Conservation (phyloP, 2,113 vertebrate species). For the Carollia perspicillata region DNA sequence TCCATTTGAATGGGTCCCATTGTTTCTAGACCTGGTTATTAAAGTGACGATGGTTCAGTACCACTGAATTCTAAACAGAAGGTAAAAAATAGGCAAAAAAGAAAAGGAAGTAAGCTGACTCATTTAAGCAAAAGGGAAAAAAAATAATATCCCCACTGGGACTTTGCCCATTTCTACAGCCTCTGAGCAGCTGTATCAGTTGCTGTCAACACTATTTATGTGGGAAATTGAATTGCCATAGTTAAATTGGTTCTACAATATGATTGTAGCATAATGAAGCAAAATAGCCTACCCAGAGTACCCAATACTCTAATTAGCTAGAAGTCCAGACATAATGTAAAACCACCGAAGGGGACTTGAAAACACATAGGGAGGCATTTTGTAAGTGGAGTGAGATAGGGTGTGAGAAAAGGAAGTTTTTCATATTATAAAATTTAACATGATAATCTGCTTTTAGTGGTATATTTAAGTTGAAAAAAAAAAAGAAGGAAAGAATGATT, state of each 20-base stretch:
- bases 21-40: not conserved
- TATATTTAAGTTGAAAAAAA: not conserved
- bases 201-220: constrained; percentile 64
- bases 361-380: not conserved
- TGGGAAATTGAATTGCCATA: constrained; percentile 61
- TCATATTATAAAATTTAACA: not conserved
- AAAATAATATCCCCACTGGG: constrained; percentile 42
- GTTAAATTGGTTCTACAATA: constrained; percentile 15
- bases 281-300: not conserved
- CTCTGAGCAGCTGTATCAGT: constrained; percentile 49
- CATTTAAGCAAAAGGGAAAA: constrained; percentile 22
- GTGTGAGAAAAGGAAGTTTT: not conserved
- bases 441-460: not conserved
- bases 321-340: not conserved
- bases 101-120: constrained; percentile 29
- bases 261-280: not conserved
- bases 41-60: not conserved
- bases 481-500: not conserved
- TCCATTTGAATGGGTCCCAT: not conserved
- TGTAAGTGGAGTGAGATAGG: not conserved
- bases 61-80: constrained; percentile 23
- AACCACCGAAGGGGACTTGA: not conserved
- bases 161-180: constrained; percentile 55
- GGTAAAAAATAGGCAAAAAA: not conserved
- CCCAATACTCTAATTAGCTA: not conserved